Percentiles rank a stretch among this genome's conserved stretches.
Conservation (phyloP, 2,113 vertebrate genomes). For the Nycticebus coucang region DNA sequence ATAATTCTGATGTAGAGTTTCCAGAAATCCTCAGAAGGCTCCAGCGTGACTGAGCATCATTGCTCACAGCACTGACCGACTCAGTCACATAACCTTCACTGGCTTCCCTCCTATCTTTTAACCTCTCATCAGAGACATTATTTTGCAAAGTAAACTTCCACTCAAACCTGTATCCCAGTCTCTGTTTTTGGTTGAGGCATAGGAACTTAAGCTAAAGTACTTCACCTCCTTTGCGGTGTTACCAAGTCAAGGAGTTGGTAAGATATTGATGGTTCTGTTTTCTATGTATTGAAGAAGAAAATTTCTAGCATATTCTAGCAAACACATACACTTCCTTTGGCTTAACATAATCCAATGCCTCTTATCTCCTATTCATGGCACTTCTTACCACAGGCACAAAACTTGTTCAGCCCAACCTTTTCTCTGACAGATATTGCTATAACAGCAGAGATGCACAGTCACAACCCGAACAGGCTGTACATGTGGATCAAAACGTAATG, state of each 20-base stretch:
- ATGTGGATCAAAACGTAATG: not conserved
- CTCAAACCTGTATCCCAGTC: not conserved
- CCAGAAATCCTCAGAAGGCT: not conserved
- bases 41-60: not conserved
- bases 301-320: not conserved
- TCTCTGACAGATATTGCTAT: not conserved
- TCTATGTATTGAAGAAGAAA: not conserved
- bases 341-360: not conserved
- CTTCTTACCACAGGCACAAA: constrained; percentile 6
- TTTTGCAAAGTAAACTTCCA: not conserved
- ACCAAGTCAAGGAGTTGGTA: not conserved
- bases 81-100: not conserved
- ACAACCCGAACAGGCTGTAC: not conserved
- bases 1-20: not conserved
- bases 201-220: not conserved
- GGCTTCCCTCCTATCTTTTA: not conserved
- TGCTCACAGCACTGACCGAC: not conserved
- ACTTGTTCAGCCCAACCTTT: not conserved
- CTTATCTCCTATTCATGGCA: not conserved
- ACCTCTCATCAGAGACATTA: not conserved
- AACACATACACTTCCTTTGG: not conserved
- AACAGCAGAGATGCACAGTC: not conserved
- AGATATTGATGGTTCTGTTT: not conserved
- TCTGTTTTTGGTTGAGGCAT: not conserved
- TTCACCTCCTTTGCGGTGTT: not conserved